A percentile compares a stretch with the other conserved stretches of the same genome.
Evolutionary conservation across 2,113 vertebrate genomes (phyloP).

Genomic region (Melanerpes formicivorus): DNA sequence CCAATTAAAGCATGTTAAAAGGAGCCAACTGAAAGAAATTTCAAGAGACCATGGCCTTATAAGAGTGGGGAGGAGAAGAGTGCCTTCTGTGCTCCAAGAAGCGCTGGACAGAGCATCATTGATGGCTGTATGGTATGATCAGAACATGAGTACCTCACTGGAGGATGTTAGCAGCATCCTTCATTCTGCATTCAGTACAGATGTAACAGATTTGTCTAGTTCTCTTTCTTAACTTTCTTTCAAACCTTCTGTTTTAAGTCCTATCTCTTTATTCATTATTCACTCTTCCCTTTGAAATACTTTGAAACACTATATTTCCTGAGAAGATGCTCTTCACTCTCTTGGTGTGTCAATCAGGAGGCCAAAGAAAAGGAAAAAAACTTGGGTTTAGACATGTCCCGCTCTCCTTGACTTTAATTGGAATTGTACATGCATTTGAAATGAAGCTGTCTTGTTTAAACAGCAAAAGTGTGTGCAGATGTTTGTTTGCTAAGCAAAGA

Average conservation of each 20-base stretch:
- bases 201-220: background rate
- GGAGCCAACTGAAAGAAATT: background rate
- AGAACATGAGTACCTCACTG: background rate
- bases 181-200: background rate
- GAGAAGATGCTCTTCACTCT: background rate
- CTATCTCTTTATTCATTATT: background rate
- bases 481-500: slow-evolving; percentile 40
- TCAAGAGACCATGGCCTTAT: background rate
- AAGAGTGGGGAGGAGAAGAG: background rate
- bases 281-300: slow-evolving; percentile 8
- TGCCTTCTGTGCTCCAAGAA: background rate
- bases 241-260: background rate
- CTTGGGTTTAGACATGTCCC: background rate
- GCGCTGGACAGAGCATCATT: background rate
- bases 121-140: background rate
- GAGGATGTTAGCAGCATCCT: background rate
- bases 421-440: background rate
- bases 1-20: background rate
- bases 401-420: slow-evolving; percentile 10
- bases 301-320: background rate
- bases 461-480: background rate
- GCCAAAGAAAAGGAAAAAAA: background rate
- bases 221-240: background rate
- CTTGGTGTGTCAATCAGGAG: background rate
- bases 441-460: slow-evolving; percentile 40